Conservation (phyloP, 2,113 vertebrate species). For the Gymnocephalus cernua region DNA sequence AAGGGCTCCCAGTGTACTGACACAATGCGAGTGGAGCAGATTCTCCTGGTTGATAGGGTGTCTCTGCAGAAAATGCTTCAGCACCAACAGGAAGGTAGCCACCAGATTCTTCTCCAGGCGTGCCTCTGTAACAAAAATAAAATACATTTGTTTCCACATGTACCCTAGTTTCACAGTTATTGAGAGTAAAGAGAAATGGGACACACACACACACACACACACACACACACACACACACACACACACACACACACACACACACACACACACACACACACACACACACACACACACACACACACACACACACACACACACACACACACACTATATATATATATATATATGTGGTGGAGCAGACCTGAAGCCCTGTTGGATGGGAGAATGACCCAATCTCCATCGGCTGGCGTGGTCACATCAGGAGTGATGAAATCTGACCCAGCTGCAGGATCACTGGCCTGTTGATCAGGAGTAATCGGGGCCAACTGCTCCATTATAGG, state of each 20-base stretch:
- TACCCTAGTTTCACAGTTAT: neutral
- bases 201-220: no score
- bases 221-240: no score
- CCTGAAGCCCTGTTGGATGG: conserved; percentile 94
- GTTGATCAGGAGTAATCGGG: conserved; percentile 83
- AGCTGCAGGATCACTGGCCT: conserved; percentile 62
- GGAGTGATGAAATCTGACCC: conserved; percentile 84
- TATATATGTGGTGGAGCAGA: conserved; percentile 57
- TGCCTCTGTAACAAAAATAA: conserved; percentile 85
- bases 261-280: no score
- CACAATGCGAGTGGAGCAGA: conserved; percentile 91
- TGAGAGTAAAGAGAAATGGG: neutral
- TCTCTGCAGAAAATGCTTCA: conserved; percentile 96
- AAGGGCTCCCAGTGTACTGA: conserved; percentile 90
- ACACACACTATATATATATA: no score
- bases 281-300: no score
- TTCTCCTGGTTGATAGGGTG: conserved; percentile 96
- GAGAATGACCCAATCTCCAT: conserved; percentile 92
- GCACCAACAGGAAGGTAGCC: conserved; percentile 93
- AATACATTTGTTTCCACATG: neutral
- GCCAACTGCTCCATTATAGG: conserved; percentile 94
- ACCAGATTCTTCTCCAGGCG: conserved; percentile 94
- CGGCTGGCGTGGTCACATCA: conserved; percentile 87
- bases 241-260: no score
- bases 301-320: no score